Evolutionary conservation across 2,888 invertebrate species (phyloP).

Genomic region (Xestobium rufovillosum): DNA sequence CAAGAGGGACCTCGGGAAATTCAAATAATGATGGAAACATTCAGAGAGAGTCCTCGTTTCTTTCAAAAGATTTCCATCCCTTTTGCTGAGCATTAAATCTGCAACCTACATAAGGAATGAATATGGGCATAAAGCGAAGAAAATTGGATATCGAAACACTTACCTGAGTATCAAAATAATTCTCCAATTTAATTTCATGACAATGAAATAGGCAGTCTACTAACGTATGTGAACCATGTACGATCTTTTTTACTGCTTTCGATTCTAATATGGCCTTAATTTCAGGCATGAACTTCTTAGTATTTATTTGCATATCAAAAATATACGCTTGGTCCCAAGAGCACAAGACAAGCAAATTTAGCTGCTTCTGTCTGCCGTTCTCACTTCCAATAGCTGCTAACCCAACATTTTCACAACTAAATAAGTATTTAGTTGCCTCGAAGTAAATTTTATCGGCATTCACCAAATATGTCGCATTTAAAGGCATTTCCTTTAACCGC

Average conservation of each 20-base stretch:
- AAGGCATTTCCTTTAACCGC: not conserved
- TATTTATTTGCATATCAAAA: not conserved
- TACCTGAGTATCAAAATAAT: not conserved
- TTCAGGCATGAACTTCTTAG: not conserved
- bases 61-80: no score
- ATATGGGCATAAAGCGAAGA: no score
- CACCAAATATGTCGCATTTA: not conserved
- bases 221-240: not conserved
- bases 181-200: not conserved
- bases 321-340: slow-evolving; percentile 1
- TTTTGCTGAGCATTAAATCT: no score
- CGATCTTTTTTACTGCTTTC: not conserved
- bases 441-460: not conserved
- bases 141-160: not conserved
- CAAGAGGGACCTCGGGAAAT: no score
- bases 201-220: not conserved
- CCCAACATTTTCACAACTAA: slow-evolving; percentile 2
- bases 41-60: no score
- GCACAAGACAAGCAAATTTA: not conserved
- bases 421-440: not conserved
- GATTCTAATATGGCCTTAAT: slow-evolving; percentile 1
- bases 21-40: no score
- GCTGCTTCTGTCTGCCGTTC: not conserved
- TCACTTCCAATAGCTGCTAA: not conserved
- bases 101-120: no score